Percentiles rank a stretch among this genome's conserved stretches.
These are phyloP conservation scores for Synanthedon formicaeformis DNA, from an alignment of 2,888 invertebrate genomes.

Conservation along the genomic window DNA sequence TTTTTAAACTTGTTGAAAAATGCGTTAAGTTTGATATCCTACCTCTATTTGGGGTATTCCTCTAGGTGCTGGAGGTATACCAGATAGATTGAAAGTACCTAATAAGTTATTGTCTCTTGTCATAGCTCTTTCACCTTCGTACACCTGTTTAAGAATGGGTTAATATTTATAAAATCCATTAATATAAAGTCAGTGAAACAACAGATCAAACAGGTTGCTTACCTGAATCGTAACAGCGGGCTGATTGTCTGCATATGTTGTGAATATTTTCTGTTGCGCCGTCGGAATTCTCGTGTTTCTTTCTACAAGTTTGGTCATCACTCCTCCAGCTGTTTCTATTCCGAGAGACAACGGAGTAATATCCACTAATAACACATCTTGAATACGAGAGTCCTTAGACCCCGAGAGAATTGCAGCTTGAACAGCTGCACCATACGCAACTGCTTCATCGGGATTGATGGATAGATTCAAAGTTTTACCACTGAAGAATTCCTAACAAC, in stretches of 20 bases:
- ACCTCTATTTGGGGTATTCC: conserved; percentile 81
- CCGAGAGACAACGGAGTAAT: conserved; percentile 82
- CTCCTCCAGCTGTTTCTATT: conserved; percentile 86
- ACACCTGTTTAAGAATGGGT: conserved; percentile 59
- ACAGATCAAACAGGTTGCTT: not conserved
- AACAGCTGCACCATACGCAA: conserved; percentile 94
- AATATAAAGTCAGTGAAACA: not conserved
- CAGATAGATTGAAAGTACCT: conserved; percentile 84
- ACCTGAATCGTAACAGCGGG: conserved; percentile 88
- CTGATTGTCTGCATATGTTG: conserved; percentile 93
- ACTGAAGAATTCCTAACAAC: conserved; percentile 76
- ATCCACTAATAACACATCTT: conserved; percentile 86
- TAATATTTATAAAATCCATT: conserved; percentile 1
- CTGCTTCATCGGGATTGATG: conserved; percentile 93
- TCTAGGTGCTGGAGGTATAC: conserved; percentile 87
- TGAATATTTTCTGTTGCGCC: conserved; percentile 84
- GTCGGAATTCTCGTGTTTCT: conserved; percentile 85
- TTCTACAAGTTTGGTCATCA: conserved; percentile 88
- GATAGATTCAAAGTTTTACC: conserved; percentile 89
- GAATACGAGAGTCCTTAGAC: conserved; percentile 74
- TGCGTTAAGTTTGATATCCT: conserved; percentile 1
- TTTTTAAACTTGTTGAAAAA: not conserved
- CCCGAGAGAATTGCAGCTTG: conserved; percentile 93
- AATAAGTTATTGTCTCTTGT: conserved; percentile 90
- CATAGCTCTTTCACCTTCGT: conserved; percentile 90